Percentiles rank a stretch among this genome's conserved stretches.
Conservation (phyloP, 1,140 invertebrate genomes). For the Patella vulgata region DNA sequence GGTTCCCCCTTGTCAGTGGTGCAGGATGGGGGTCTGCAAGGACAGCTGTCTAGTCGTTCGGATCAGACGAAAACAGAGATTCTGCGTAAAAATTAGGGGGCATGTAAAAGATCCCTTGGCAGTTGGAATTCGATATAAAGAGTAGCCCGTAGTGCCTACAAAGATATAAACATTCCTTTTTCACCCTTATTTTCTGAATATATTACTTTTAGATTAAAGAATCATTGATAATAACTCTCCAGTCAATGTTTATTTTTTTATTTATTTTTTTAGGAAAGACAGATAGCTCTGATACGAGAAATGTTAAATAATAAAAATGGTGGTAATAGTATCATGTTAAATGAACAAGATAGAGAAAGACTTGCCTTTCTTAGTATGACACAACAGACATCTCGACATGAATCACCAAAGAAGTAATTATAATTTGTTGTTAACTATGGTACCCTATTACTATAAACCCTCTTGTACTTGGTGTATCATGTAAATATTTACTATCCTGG, state of each 20-base stretch:
- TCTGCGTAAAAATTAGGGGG: too few relatives aligned
- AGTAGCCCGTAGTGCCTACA: too few relatives aligned
- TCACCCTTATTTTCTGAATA: too few relatives aligned
- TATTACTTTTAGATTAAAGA: too few relatives aligned
- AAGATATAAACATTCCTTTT: too few relatives aligned
- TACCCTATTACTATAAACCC: neutral
- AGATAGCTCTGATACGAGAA: slow-evolving; percentile 78
- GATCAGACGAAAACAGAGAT: too few relatives aligned
- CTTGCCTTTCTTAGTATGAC: slow-evolving; percentile 76
- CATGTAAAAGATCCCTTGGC: too few relatives aligned
- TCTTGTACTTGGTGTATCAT: neutral
- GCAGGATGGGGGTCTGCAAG: too few relatives aligned
- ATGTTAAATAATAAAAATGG: slow-evolving; percentile 69
- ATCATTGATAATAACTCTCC: too few relatives aligned
- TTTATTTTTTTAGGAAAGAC: slow-evolving; percentile 73
- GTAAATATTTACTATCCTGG: neutral
- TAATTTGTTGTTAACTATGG: neutral
- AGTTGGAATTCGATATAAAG: too few relatives aligned
- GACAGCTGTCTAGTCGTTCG: too few relatives aligned
- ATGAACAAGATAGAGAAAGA: slow-evolving; percentile 82
- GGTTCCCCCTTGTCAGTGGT: too few relatives aligned
- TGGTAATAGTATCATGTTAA: slow-evolving; percentile 73
- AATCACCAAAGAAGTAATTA: slow-evolving; percentile 26
- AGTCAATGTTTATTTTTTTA: neutral
- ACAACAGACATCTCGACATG: slow-evolving; percentile 13